Evolutionary conservation across 1,140 invertebrate genomes (phyloP).

Genomic region (Thaumetopoea pityocampa): DNA sequence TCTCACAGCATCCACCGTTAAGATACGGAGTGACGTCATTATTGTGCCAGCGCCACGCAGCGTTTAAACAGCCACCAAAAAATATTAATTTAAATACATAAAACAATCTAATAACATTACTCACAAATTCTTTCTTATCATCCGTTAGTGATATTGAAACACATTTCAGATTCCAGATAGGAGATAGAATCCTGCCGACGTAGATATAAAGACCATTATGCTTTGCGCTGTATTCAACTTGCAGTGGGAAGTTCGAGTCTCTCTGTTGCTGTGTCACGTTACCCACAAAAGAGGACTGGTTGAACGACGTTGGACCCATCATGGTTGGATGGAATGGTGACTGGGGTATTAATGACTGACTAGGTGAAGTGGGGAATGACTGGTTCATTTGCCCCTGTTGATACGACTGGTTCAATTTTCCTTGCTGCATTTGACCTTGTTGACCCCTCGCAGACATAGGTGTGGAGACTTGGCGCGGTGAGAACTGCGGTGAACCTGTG

Average conservation of each 20-base stretch:
- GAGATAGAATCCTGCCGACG: conserved; percentile 88
- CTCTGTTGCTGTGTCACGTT: conserved; percentile 54
- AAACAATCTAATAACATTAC: conserved; percentile 31
- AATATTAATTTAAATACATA: conserved; percentile 5
- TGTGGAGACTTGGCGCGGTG: conserved; percentile 71
- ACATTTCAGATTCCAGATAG: conserved; percentile 87
- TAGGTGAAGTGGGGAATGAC: conserved; percentile 38
- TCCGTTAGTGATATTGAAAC: conserved; percentile 78
- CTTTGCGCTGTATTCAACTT: conserved; percentile 86
- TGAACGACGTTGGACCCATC: conserved; percentile 46
- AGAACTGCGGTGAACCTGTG: conserved; percentile 68
- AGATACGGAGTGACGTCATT: too few relatives aligned
- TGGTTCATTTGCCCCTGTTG: conserved; percentile 48
- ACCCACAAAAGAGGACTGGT: conserved; percentile 53
- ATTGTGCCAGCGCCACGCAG: too few relatives aligned
- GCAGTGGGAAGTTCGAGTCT: conserved; percentile 57
- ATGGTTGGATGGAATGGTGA: conserved; percentile 51
- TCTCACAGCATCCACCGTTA: too few relatives aligned
- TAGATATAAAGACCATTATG: conserved; percentile 96
- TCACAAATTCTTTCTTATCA: conserved; percentile 79
- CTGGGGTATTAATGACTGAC: conserved; percentile 45
- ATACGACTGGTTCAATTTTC: conserved; percentile 51
- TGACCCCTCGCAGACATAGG: conserved; percentile 63
- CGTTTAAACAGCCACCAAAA: too few relatives aligned
- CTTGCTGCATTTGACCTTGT: conserved; percentile 46